A percentile compares a stretch with the other conserved stretches of the same genome.
Evolutionary conservation across 2,888 invertebrate species (phyloP).

Genomic region (Ochropacha duplaris): DNA sequence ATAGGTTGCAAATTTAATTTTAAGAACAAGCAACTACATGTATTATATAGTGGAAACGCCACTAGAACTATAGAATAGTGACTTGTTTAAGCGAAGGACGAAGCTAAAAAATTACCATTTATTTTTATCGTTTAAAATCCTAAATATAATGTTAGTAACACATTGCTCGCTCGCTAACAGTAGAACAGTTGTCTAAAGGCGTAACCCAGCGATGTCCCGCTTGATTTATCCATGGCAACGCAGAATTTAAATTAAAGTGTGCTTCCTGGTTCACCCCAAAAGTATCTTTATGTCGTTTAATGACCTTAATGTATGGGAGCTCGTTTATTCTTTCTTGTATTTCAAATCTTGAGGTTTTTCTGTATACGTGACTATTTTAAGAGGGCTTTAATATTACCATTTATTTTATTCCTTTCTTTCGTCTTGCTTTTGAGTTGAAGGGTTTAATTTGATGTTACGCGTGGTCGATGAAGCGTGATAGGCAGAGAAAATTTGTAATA

Average conservation of each 20-base stretch:
- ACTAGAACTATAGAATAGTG: too few species aligned
- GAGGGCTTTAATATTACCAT: background rate
- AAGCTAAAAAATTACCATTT: too few species aligned
- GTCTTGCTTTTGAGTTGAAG: background rate
- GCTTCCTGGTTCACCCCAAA: constrained; percentile 14
- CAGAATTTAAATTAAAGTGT: constrained; percentile 50
- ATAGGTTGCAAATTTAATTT: too few species aligned
- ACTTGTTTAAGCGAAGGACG: too few species aligned
- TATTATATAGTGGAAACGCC: too few species aligned
- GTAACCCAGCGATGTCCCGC: constrained; percentile 16
- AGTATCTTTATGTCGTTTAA: constrained; percentile 6
- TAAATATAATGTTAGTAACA: too few species aligned
- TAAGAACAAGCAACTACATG: too few species aligned
- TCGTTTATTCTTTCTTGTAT: constrained; percentile 6
- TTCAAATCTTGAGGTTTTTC: constrained; percentile 2
- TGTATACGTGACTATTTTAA: background rate
- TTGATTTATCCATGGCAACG: constrained; percentile 42
- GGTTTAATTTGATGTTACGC: too few species aligned
- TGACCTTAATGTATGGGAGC: constrained; percentile 1
- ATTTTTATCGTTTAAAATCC: too few species aligned
- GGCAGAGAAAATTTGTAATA: background rate
- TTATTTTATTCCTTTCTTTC: background rate
- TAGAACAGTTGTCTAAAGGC: background rate
- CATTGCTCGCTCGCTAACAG: background rate
- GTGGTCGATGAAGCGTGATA: background rate